Percentiles rank a stretch among this genome's conserved stretches.
phyloP scores from a whole-genome alignment of 2,797 vertebrate genomes.

The Malacoctenus gilli region DNA sequence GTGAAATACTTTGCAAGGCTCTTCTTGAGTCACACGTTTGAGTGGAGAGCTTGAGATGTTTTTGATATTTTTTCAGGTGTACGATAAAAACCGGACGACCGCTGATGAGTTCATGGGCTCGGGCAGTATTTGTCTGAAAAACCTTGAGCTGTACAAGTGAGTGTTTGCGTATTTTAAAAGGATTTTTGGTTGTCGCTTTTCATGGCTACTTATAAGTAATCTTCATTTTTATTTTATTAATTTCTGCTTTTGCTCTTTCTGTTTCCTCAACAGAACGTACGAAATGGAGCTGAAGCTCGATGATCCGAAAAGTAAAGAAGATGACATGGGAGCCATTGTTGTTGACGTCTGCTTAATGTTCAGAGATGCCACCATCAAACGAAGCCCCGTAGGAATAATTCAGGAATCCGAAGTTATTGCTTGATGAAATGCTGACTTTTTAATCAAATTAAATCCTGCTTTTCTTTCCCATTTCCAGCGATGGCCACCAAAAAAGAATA shows the following conservation, averaged over 20 bases:
- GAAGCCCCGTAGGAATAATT: slow-evolving; percentile 74
- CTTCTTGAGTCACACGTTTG: too few species aligned
- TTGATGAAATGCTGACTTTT: slow-evolving; percentile 23
- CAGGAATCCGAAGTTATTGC: slow-evolving; percentile 4
- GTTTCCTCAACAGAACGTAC: slow-evolving; percentile 78
- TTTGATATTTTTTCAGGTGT: slow-evolving; percentile 80
- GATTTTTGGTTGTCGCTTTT: neutral
- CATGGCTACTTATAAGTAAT: neutral
- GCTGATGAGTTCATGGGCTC: slow-evolving; percentile 96
- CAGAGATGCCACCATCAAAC: slow-evolving; percentile 90
- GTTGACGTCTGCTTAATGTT: slow-evolving; percentile 87
- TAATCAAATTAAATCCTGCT: slow-evolving; percentile 31
- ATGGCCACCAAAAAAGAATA: slow-evolving; percentile 85
- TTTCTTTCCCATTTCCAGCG: slow-evolving; percentile 72
- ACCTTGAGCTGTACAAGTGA: slow-evolving; percentile 91
- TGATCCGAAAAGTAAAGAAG: slow-evolving; percentile 91
- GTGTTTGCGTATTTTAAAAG: slow-evolving; percentile 15
- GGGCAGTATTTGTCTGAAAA: slow-evolving; percentile 76
- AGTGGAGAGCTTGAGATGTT: slow-evolving; percentile 1
- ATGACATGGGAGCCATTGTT: slow-evolving; percentile 91
- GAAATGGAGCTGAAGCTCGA: slow-evolving; percentile 86
- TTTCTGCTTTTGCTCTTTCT: neutral
- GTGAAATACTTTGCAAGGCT: neutral
- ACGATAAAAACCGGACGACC: slow-evolving; percentile 92
- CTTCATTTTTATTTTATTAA: neutral